These are phyloP conservation scores for Rhorus exstirpatorius DNA, from an alignment of 2,888 invertebrate species.

Conservation along the genomic window DNA sequence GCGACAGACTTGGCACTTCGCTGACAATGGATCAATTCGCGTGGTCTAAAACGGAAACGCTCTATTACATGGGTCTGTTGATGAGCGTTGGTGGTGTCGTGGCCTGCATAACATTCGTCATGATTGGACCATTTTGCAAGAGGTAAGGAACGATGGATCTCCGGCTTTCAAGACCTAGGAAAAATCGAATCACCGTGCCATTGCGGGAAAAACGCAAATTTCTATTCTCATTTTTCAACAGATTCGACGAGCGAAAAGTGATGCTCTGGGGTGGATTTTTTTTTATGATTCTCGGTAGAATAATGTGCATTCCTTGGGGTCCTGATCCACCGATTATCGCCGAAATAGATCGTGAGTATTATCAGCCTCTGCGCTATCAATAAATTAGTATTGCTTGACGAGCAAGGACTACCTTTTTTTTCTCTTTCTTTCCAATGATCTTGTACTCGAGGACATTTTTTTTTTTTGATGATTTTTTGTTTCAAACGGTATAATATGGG, in stretches of 20 bases:
- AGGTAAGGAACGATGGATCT: conserved; percentile 80
- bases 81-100: conserved; percentile 94
- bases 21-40: conserved; percentile 96
- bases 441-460: too few species aligned
- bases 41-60: conserved; percentile 92
- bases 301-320: conserved; percentile 93
- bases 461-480: too few species aligned
- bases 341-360: conserved; percentile 81
- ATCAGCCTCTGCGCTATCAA: not conserved
- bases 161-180: not conserved
- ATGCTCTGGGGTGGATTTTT: conserved; percentile 94
- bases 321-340: conserved; percentile 90
- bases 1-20: conserved; percentile 90
- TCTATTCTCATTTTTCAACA: conserved; percentile 69
- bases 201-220: not conserved
- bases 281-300: conserved; percentile 91
- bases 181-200: too few species aligned
- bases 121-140: conserved; percentile 91
- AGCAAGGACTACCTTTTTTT: too few species aligned
- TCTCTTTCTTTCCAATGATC: too few species aligned
- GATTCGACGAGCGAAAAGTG: conserved; percentile 92
- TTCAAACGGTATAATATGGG: too few species aligned
- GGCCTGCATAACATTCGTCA: conserved; percentile 91
- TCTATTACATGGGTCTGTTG: conserved; percentile 93
- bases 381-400: too few species aligned